Percentiles rank a stretch among this genome's conserved stretches.
Evolutionary conservation across 2,888 invertebrate species (phyloP).

Genomic region (Oscheius sp.): DNA sequence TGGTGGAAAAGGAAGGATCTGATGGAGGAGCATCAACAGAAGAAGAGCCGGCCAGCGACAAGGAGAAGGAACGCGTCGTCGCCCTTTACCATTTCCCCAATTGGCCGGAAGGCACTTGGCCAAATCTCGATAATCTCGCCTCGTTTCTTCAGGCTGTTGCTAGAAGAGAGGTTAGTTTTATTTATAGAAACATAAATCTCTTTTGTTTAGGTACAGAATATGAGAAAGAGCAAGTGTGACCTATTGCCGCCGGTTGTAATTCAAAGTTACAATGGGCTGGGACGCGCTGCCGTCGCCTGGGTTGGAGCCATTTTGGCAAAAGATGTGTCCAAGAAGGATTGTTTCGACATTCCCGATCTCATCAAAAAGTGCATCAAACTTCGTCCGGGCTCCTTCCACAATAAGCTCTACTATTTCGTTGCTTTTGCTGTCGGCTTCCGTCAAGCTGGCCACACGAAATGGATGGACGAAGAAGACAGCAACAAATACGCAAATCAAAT

Average conservation of each 20-base stretch:
- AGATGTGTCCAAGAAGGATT: constrained; percentile 47
- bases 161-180: constrained; percentile 7
- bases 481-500: constrained; percentile 1
- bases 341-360: constrained; percentile 46
- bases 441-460: not conserved
- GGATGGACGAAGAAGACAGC: constrained; percentile 3
- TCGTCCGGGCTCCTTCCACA: constrained; percentile 16
- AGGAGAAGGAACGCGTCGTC: not conserved
- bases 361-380: constrained; percentile 31
- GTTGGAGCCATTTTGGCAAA: constrained; percentile 42
- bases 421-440: constrained; percentile 19
- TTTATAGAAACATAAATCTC: too few relatives aligned
- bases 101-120: constrained; percentile 32
- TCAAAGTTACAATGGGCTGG: constrained; percentile 43
- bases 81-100: constrained; percentile 18
- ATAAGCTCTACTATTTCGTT: constrained; percentile 6
- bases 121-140: constrained; percentile 21
- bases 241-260: constrained; percentile 45
- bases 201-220: not conserved
- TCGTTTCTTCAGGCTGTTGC: constrained; percentile 13
- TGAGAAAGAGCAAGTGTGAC: constrained; percentile 37
- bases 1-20: not conserved
- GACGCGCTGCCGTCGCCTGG: constrained; percentile 41
- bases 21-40: not conserved
- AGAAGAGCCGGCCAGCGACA: not conserved